Evolutionary conservation across 2,888 invertebrate genomes (phyloP).

Genomic region (Bruchidius siliquastri): DNA sequence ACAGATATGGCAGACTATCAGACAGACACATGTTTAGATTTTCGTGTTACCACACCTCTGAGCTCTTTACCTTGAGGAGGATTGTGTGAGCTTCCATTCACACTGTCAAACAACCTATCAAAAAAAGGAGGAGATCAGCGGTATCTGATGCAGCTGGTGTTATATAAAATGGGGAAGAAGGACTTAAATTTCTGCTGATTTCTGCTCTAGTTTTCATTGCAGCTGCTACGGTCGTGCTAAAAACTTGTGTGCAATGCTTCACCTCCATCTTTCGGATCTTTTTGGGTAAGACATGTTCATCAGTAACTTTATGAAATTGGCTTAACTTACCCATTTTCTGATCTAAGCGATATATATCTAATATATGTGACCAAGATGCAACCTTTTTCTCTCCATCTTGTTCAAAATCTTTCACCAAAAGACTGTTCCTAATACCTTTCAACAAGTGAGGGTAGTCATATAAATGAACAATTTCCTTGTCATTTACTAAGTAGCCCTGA

Average conservation of each 20-base stretch:
- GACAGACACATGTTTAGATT: not conserved
- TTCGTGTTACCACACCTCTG: not conserved
- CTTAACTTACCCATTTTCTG: slow-evolving; percentile 5
- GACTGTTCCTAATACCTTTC: no score
- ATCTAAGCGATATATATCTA: slow-evolving; percentile 11
- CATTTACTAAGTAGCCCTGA: not conserved
- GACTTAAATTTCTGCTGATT: slow-evolving; percentile 6
- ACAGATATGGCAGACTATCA: not conserved
- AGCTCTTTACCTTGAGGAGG: slow-evolving; percentile 1
- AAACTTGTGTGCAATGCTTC: slow-evolving; percentile 16
- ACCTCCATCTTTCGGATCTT: slow-evolving; percentile 19
- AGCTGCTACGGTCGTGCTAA: slow-evolving; percentile 11
- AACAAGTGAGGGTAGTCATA: no score
- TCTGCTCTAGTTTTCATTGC: slow-evolving; percentile 5
- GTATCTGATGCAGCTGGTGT: slow-evolving; percentile 10
- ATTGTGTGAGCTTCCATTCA: not conserved
- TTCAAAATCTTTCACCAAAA: no score
- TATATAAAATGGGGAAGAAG: slow-evolving; percentile 8
- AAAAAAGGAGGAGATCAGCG: slow-evolving; percentile 8
- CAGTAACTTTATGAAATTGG: slow-evolving; percentile 13
- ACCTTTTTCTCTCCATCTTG: no score
- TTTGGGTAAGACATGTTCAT: slow-evolving; percentile 10
- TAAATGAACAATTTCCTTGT: slow-evolving; percentile 1
- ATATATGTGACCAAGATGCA: no score
- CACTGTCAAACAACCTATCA: not conserved